Conservation (phyloP, 64 coral and sea anemone genomes). For the Catalaphyllia jardinei region DNA sequence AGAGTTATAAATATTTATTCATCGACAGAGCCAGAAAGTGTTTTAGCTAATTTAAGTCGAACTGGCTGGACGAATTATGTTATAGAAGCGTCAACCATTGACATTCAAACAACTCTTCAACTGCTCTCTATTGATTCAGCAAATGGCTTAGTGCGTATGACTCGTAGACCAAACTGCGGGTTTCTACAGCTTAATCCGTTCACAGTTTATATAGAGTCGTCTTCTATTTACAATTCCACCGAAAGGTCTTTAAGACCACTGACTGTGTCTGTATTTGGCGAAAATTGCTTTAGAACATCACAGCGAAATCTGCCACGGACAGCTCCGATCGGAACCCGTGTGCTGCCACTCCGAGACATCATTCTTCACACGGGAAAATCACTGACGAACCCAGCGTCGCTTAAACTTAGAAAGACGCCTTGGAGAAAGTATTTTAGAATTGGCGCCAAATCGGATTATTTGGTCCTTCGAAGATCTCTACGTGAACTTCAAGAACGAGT, state of each 20-base stretch:
- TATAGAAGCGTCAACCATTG: constrained; percentile 19
- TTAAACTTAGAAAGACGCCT: constrained; percentile 46
- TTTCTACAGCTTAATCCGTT: constrained; percentile 64
- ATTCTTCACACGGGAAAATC: constrained; percentile 38
- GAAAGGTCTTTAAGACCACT: constrained; percentile 22
- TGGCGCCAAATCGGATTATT: constrained; percentile 65
- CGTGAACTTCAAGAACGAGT: constrained; percentile 32
- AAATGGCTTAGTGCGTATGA: constrained; percentile 62
- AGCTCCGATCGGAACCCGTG: constrained; percentile 38
- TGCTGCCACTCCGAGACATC: constrained; percentile 37
- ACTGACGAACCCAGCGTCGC: constrained; percentile 36
- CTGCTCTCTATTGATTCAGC: constrained; percentile 60
- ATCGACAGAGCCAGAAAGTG: constrained; percentile 52
- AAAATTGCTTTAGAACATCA: constrained; percentile 75
- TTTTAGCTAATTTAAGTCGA: constrained; percentile 69
- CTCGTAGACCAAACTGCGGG: constrained; percentile 66
- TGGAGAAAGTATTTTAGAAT: constrained; percentile 72
- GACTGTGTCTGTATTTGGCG: constrained; percentile 40
- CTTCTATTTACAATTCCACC: constrained; percentile 47
- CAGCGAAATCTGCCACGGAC: constrained; percentile 35
- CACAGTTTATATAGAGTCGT: constrained; percentile 51
- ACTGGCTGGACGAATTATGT: constrained; percentile 59
- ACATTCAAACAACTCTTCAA: constrained; percentile 41
- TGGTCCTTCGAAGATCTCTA: constrained; percentile 67
- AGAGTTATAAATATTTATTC: constrained; percentile 74